These are phyloP conservation scores for Pseudococcus viburni DNA, from an alignment of 2,888 invertebrate genomes.

Conservation along the genomic window DNA sequence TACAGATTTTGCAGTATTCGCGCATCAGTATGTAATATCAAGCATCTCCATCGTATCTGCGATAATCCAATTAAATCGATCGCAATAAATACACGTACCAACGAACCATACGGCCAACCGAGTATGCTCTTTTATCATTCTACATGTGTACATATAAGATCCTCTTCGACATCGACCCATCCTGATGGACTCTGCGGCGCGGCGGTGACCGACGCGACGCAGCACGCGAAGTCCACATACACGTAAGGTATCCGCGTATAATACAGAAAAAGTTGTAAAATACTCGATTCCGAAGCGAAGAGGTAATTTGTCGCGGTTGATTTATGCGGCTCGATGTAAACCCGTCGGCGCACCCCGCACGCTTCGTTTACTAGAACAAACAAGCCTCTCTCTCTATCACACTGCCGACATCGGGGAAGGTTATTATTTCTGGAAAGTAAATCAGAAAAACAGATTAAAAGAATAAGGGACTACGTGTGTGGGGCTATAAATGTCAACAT, in stretches of 20 bases:
- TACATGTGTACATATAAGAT: too few relatives aligned
- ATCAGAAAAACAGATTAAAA: conserved; percentile 65
- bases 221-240: background rate
- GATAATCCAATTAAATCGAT: conserved; percentile 65
- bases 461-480: conserved; percentile 66
- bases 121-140: too few relatives aligned
- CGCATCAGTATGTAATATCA: background rate
- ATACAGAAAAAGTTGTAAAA: conserved; percentile 61
- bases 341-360: conserved; percentile 37
- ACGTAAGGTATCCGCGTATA: background rate
- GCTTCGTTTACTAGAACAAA: conserved; percentile 47
- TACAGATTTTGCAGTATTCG: too few relatives aligned
- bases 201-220: background rate
- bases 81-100: conserved; percentile 54
- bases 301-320: conserved; percentile 64
- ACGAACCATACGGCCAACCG: too few relatives aligned
- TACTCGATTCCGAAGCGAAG: conserved; percentile 39
- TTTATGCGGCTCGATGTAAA: conserved; percentile 56
- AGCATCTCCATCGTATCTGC: background rate
- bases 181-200: too few relatives aligned
- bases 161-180: too few relatives aligned
- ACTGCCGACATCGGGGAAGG: background rate
- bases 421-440: conserved; percentile 55
- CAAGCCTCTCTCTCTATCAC: conserved; percentile 4
- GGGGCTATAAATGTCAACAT: conserved; percentile 66